A percentile compares a stretch with the other conserved stretches of the same genome.
These are phyloP conservation scores for Rhincodon typus DNA, from an alignment of 2,797 vertebrate species.

Conservation along the genomic window DNA sequence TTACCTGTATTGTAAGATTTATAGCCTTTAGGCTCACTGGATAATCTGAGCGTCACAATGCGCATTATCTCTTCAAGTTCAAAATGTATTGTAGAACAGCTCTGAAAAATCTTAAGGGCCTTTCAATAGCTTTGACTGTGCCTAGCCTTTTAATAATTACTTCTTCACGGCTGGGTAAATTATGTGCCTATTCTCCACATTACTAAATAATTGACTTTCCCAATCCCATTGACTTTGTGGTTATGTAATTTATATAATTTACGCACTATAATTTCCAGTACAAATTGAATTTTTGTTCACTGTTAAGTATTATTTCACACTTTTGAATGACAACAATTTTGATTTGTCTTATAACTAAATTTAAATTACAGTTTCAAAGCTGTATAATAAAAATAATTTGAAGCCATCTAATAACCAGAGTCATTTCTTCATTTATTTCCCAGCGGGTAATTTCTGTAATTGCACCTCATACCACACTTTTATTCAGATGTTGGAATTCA, in stretches of 20 bases:
- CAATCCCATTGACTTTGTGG: neutral
- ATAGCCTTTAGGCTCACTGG: neutral
- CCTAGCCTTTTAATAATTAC: neutral
- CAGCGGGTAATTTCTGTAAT: neutral
- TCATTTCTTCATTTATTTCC: neutral
- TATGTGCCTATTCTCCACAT: neutral
- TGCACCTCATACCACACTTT: neutral
- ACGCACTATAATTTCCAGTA: neutral
- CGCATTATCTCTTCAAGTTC: neutral
- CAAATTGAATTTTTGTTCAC: neutral
- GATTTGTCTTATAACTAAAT: neutral
- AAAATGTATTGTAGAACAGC: neutral
- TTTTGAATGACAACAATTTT: neutral
- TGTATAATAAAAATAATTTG: neutral
- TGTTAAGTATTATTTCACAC: neutral
- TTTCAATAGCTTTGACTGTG: neutral
- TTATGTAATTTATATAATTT: neutral
- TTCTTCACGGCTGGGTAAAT: neutral
- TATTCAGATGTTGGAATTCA: neutral
- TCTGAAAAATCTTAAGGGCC: neutral
- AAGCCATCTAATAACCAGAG: neutral
- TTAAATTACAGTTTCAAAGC: neutral
- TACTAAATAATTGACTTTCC: neutral
- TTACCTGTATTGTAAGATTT: neutral
- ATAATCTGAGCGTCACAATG: neutral